A percentile compares a stretch with the other conserved stretches of the same genome.
Evolutionary conservation across 1,140 invertebrate species (phyloP).

Genomic region (Oryctes rhinoceros): DNA sequence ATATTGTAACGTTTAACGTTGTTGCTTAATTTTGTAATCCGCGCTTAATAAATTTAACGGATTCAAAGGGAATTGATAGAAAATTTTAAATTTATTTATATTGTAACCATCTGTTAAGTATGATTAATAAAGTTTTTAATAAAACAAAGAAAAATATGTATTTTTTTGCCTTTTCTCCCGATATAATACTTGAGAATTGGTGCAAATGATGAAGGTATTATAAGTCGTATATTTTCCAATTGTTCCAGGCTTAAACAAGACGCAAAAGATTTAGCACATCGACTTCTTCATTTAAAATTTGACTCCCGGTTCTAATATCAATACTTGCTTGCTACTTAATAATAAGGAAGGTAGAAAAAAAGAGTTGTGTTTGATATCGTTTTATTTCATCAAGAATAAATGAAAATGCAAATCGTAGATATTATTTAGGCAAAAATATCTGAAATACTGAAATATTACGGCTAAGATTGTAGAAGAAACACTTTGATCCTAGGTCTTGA

Average conservation of each 20-base stretch:
- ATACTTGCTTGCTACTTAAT: too few relatives aligned
- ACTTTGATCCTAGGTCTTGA: neutral
- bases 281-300: too few relatives aligned
- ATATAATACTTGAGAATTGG: too few relatives aligned
- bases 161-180: neutral
- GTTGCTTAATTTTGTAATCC: constrained; percentile 66
- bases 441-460: neutral
- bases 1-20: constrained; percentile 48
- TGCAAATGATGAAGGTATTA: too few relatives aligned
- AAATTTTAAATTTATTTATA: constrained; percentile 42
- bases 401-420: neutral
- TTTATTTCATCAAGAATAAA: neutral
- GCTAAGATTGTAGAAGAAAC: too few relatives aligned
- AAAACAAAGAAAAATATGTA: neutral
- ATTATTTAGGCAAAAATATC: neutral
- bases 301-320: too few relatives aligned
- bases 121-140: constrained; percentile 56
- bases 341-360: too few relatives aligned
- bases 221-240: too few relatives aligned
- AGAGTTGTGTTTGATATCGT: too few relatives aligned
- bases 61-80: constrained; percentile 56
- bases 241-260: too few relatives aligned
- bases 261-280: too few relatives aligned
- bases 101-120: constrained; percentile 42
- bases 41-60: constrained; percentile 59